Base-by-base conservation (phyloP, 2,888 invertebrate species). In the Eretmocerus hayati region DNA sequence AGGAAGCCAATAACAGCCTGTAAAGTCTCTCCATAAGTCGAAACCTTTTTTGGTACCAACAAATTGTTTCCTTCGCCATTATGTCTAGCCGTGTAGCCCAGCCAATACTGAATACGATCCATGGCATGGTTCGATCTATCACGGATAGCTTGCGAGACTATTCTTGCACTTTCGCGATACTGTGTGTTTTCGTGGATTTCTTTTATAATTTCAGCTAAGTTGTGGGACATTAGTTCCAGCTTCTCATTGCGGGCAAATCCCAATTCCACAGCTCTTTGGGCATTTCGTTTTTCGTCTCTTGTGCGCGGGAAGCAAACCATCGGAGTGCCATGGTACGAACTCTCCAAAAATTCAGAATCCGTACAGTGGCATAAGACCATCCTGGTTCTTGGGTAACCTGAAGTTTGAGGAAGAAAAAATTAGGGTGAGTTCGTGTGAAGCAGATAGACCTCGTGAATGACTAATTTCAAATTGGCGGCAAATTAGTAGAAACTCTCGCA, bases 301-400 rank as follows among this genome's bases (percentile, higher is more conserved):
- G 58, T 59, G n/a, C 68, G 59, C 0, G 71, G 67, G 19, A 71
- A 62, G 46, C 71, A 71, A 45, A 70, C 61, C 23, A 71, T 49
- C n/a, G 71, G 71, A 4, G 64, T 64, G 8, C 71, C 67, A 47
- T 71, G 71, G 47, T 65, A 67, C 9, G 62, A 63, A 9, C 62
- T 58, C 51, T 69, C 71, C 8, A 71, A 51, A 40, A 71, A 59
- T 48, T 69, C 71, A 15, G 62, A 59, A 33, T 71, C 71, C 3
- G 56, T 54, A 46, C 71, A 71, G 33, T 71, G 71, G 52, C 64
- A 64, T 46, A 71, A 52, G 16, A 69, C 54, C 8, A 69, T 56
- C 52, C 67, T 56, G 4, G 66, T 57, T 46, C 69, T 59, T 9
- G 65, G 58, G 42, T 65, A 67, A 32, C 71, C 71, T 71, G 55